Evolutionary conservation across 2,797 vertebrate species (phyloP).

Genomic region (Phalloptychus januarius): DNA sequence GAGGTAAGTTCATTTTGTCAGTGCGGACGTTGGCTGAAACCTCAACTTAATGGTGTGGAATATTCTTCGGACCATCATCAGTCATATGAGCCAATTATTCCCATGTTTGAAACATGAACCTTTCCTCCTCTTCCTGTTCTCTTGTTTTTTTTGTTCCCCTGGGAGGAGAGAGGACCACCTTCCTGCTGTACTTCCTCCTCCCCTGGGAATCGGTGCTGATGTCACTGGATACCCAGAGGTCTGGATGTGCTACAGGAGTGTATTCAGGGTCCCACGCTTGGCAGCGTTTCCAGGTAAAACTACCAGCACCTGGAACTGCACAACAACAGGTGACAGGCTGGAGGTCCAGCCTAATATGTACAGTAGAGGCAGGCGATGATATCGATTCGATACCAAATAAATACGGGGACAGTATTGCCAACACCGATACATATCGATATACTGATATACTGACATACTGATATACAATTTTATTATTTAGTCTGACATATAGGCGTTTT

Average conservation of each 20-base stretch:
- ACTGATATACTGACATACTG: too few species aligned
- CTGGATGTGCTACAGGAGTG: conserved; percentile 11
- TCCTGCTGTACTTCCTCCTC: conserved; percentile 8
- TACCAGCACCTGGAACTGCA: neutral
- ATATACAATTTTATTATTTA: too few species aligned
- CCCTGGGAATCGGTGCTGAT: conserved; percentile 29
- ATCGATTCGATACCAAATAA: too few species aligned
- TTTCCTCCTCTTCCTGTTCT: neutral
- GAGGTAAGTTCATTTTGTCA: neutral
- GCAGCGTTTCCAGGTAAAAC: neutral
- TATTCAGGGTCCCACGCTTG: conserved; percentile 10
- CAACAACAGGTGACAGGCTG: neutral
- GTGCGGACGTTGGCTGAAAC: neutral
- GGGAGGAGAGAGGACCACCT: neutral
- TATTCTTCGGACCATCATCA: neutral
- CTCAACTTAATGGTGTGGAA: neutral
- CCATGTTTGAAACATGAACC: conserved; percentile 4
- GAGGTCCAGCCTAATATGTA: neutral
- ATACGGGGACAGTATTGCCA: too few species aligned
- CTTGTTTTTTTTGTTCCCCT: neutral
- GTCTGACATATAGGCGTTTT: too few species aligned
- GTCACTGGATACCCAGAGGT: conserved; percentile 20
- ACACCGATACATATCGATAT: too few species aligned
- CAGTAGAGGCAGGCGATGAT: neutral
- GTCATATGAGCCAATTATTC: conserved; percentile 29